Conservation (phyloP, 2,113 vertebrate genomes). For the Catharus minimus region DNA sequence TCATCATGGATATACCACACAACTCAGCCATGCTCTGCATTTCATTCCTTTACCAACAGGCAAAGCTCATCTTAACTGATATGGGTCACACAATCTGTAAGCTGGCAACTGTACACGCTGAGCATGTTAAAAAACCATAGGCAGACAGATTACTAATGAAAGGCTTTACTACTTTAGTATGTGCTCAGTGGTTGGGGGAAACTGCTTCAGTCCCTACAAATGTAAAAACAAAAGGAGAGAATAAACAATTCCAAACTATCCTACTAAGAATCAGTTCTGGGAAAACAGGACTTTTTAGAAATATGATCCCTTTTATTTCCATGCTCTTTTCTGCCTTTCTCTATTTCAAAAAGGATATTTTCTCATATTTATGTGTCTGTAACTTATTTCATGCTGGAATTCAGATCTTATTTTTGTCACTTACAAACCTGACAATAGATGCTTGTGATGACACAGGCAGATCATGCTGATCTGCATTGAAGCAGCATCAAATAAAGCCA, state of each 20-base stretch:
- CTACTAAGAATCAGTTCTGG: neutral
- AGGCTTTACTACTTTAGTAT: neutral
- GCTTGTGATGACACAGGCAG: neutral
- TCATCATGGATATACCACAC: neutral
- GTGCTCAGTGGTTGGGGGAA: neutral
- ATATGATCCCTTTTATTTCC: neutral
- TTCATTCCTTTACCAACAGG: neutral
- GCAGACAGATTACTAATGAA: constrained; percentile 16
- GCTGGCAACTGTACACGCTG: neutral
- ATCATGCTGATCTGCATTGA: rapidly evolving
- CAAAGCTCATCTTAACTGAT: constrained; percentile 8
- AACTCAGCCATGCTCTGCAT: neutral
- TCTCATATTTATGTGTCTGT: neutral
- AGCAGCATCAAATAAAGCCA: neutral
- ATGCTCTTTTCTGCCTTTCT: neutral
- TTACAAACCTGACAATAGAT: neutral
- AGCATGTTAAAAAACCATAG: neutral
- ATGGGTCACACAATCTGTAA: neutral
- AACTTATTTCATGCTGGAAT: neutral
- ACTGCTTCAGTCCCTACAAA: neutral
- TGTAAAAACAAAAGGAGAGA: neutral
- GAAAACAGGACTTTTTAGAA: neutral
- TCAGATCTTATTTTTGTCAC: neutral
- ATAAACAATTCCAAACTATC: neutral
- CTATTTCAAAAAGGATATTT: neutral